Base-by-base conservation (phyloP, 2,797 vertebrate genomes). In the Enteromius radiatus region DNA sequence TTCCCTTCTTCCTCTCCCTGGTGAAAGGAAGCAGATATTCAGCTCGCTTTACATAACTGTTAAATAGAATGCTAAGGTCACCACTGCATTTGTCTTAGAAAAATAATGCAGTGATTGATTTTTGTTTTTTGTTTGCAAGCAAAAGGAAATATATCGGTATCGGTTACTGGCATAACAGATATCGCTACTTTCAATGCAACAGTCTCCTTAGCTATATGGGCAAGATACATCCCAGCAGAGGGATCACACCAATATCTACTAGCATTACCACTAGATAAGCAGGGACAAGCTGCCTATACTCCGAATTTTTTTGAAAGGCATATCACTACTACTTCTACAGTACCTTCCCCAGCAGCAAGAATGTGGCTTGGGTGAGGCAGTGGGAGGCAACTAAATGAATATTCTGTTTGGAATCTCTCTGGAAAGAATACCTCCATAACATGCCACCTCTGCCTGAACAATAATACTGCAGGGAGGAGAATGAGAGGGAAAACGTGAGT, bases 21-120 rank as follows among this genome's bases (percentile, higher is more conserved):
- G 88, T 86, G 84, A 90, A 90, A 88, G 77, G 82, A 85, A 89
- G 87, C 83, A 82, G 87, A 86, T 87, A 84, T 88, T 76, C 88
- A 84, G 85, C 89, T 90, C 90, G 89, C 92, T 89, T 88, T 90
- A 89, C 89, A 92, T 94, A 93, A 93, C 93, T 94, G 92, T 52
- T 7, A 19, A 8, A 52, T 21, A 52, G 49, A 52, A 52, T 52
- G 47, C 6, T 49, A 49, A 49, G 47, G 47, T 6, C 1, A 52
- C 5, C 49, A 52, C 17, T 52, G 17, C 17, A 52, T 52, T 52
- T 52, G 17, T 21, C 47, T 52, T 5, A 49, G 47, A 17, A 7
- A 49, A 49, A 17, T 5, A 45, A 52, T 19, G 17, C 17, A 19
- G 17, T 19, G 17, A 49, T 49, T 17, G 17, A 52, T 7, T 19